Evolutionary conservation across 1,140 invertebrate species (phyloP).

Genomic region (Eufriesea mexicana): DNA sequence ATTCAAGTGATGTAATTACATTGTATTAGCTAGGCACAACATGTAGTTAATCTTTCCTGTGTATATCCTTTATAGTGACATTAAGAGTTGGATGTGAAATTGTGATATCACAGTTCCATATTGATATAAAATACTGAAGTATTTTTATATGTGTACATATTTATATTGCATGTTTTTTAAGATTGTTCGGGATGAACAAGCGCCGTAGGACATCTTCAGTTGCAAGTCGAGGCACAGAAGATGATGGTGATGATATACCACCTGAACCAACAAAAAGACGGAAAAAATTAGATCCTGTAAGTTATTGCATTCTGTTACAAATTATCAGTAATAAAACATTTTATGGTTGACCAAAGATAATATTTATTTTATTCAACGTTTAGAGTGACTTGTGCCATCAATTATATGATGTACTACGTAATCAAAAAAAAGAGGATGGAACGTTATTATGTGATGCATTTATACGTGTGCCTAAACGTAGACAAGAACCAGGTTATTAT

Average conservation of each 20-base stretch:
- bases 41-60: constrained; percentile 53
- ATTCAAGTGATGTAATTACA: constrained; percentile 31
- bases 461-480: constrained; percentile 95
- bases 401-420: constrained; percentile 94
- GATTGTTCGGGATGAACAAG: constrained; percentile 84
- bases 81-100: constrained; percentile 30
- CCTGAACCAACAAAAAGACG: constrained; percentile 81
- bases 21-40: constrained; percentile 23
- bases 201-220: constrained; percentile 87
- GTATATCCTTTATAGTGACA: constrained; percentile 33
- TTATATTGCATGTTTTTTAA: constrained; percentile 51
- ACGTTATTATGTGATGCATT: constrained; percentile 95
- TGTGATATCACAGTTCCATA: constrained; percentile 19
- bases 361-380: constrained; percentile 57
- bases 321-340: not conserved
- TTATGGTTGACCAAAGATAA: not conserved
- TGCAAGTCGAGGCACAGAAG: constrained; percentile 86
- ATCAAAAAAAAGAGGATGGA: constrained; percentile 96
- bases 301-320: constrained; percentile 2
- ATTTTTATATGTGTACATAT: constrained; percentile 7
- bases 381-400: constrained; percentile 94
- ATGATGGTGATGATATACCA: constrained; percentile 82
- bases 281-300: constrained; percentile 84
- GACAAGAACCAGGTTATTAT: constrained; percentile 95
- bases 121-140: not conserved